Base-by-base conservation (phyloP, 2,797 vertebrate genomes). In the Pyrocephalus nanus region DNA sequence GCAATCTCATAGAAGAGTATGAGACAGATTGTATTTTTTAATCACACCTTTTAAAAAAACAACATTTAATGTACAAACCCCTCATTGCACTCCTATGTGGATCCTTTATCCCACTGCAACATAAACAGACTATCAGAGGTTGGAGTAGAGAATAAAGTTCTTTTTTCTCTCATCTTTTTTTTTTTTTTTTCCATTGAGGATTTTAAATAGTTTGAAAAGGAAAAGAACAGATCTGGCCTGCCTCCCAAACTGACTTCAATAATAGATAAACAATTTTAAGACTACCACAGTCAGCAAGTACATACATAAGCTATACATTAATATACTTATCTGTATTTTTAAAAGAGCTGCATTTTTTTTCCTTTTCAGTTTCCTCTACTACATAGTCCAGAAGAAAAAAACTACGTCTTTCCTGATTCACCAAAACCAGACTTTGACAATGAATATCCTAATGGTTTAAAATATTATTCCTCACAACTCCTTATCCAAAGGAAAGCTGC, bases 31-130 rank as follows among this genome's bases (percentile, higher is more conserved):
- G 75, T 61, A 58, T 83, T 95, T 85, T 95, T 92, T 92, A 82
- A 93, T 95, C 92, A 72, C 90, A 96, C 92, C 92, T 95, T 95
- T 92, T 67, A 82, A 91, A 87, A 96, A 94, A 92, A 62, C 43
- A 73, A 53, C 57, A 88, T 76, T 58, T 74, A 66, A 60, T 18
- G 32, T 90, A 86, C 66, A 91, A 91, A 70, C 83, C 55, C 53
- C n/a, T 92, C 67, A 26, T 83, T 58, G 50, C 0, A 0, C 82
- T 92, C 48, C 71, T 88, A 9, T 0, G 0, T 55, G 71, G 92
- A 89, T 95, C 81, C 55, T 71, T 89, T 65, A 76, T 73, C 21
- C 80, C 21, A 1, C 65, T 83, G 81, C 87, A 92, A 88, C 89
- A 69, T 72, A 88, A 93, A 90, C 77, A 87, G 64, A 71, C 71